Percentiles rank a stretch among this genome's conserved stretches.
Evolutionary conservation across 2,797 vertebrate species (phyloP).

Genomic region (Ptychadena robeensis): DNA sequence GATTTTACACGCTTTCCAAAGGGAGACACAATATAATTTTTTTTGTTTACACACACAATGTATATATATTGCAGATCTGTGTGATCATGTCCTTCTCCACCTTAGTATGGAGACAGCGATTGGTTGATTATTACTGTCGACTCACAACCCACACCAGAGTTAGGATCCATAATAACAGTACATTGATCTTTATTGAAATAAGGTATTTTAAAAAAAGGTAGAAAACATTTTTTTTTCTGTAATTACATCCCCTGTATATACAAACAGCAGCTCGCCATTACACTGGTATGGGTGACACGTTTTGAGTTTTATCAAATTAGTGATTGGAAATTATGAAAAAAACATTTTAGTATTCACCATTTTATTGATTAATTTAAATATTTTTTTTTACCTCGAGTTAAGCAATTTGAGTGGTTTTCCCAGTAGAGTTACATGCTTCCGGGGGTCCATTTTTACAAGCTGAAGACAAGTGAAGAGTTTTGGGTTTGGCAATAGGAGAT

Average conservation of each 20-base stretch:
- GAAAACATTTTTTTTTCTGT: slow-evolving; percentile 51
- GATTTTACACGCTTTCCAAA: slow-evolving; percentile 40
- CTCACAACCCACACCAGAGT: slow-evolving; percentile 35
- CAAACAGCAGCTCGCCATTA: slow-evolving; percentile 33
- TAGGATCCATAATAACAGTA: slow-evolving; percentile 25
- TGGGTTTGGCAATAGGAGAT: neutral
- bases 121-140: neutral
- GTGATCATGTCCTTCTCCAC: slow-evolving; percentile 25
- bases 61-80: slow-evolving; percentile 39
- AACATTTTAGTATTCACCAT: no score
- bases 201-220: slow-evolving; percentile 60
- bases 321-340: slow-evolving; percentile 5
- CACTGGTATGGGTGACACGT: slow-evolving; percentile 2
- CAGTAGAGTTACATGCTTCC: neutral
- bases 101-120: slow-evolving; percentile 8
- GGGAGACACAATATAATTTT: slow-evolving; percentile 48
- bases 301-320: slow-evolving; percentile 10
- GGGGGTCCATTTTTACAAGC: no score
- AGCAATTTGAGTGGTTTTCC: neutral
- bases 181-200: slow-evolving; percentile 53
- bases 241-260: slow-evolving; percentile 59
- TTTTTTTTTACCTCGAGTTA: neutral
- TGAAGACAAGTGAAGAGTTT: neutral
- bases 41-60: slow-evolving; percentile 32
- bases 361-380: no score